Evolutionary conservation across 1,140 invertebrate species (phyloP).

Genomic region (Conopomorpha cramerella): DNA sequence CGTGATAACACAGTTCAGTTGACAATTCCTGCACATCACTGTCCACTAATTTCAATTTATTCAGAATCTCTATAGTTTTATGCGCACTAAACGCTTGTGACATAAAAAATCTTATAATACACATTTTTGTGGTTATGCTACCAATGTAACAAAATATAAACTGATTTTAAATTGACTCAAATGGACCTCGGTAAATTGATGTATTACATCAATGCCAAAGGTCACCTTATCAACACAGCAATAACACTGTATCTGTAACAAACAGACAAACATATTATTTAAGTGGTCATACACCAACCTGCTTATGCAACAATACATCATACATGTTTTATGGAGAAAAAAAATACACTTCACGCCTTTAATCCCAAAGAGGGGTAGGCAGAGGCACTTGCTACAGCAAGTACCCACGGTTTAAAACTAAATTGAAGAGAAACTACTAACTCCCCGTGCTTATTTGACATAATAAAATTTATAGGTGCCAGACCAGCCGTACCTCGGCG

Average conservation of each 20-base stretch:
- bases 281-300: slow-evolving; percentile 16
- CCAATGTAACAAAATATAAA: slow-evolving; percentile 3
- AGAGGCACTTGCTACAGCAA: no score
- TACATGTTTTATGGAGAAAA: no score
- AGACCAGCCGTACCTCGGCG: no score
- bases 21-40: slow-evolving; percentile 55
- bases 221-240: slow-evolving; percentile 25
- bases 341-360: no score
- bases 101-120: slow-evolving; percentile 48
- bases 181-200: slow-evolving; percentile 12
- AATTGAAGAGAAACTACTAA: no score
- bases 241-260: slow-evolving; percentile 23
- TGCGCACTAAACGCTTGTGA: slow-evolving; percentile 45
- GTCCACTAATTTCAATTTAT: slow-evolving; percentile 39
- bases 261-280: slow-evolving; percentile 27
- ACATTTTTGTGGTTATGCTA: slow-evolving; percentile 18
- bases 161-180: slow-evolving; percentile 5
- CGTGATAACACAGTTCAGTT: slow-evolving; percentile 81
- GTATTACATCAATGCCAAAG: slow-evolving; percentile 50
- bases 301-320: slow-evolving; percentile 40
- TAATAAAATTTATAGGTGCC: no score
- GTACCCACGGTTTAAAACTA: no score
- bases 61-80: slow-evolving; percentile 46
- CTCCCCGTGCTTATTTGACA: no score
- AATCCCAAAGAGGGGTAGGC: no score